Evolutionary conservation across 2,797 vertebrate species (phyloP), one percentile per base, ranked within the genome.

Genomic region (Karalla daura): DNA sequence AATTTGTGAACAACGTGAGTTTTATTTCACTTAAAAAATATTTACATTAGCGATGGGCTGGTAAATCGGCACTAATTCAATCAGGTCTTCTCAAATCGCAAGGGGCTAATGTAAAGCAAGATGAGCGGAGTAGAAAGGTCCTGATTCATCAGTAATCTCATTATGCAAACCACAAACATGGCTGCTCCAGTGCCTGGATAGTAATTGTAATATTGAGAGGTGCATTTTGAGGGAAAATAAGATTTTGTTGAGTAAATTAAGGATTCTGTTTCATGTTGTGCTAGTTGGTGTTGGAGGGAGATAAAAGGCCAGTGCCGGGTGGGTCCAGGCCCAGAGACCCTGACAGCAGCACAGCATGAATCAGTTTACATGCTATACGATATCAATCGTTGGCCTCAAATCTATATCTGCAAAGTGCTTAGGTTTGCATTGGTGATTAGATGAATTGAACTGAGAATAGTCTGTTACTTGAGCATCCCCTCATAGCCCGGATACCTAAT

Each of bases 391-490:
- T 89, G 79, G 85, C 84, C 90, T 91, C 87, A 89, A 90, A 93
- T 92, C 90, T 59, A 91, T 92, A 91, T 86, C 86, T 83, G 82
- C 86, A 91, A 91, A 92, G 90, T 91, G 92, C 91, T 92, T 88
- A 89, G 90, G 88, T 90, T 91, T 89, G 88, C 91, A 90, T 86
- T 86, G 88, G 90, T 88, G 91, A 89, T 91, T 87, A 86, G 88
- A 91, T 89, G 88, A 91, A 92, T 90, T 88, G 90, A 88, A 86
- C 73, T 21, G 81, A 89, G 89, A 87, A 86, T 82, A 88, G 89
- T 86, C 81, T 83, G 88, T 89, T 91, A 93, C 89, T 89, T 89
- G 87, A 91, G 87, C 75, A 80, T 78, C 84, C 79, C 86, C 63
- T 83, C 88, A 85, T 79, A 80, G 86, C 76, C 25, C 20, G 67